Percentiles rank a stretch among this genome's conserved stretches.
phyloP scores from a whole-genome alignment of 2,113 vertebrate genomes.

The Oreotrochilus melanogaster region DNA sequence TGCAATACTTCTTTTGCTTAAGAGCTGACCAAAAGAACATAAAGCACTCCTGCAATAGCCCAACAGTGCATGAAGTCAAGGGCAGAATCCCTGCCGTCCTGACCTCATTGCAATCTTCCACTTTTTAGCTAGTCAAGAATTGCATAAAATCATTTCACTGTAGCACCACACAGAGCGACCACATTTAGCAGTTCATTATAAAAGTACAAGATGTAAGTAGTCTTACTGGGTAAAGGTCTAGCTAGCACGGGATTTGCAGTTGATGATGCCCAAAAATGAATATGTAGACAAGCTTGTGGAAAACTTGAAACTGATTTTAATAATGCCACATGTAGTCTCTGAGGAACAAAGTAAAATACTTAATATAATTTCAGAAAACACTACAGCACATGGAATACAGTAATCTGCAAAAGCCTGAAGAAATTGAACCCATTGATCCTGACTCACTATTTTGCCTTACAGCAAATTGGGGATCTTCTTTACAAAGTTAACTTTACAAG shows the following conservation, averaged over 20 bases:
- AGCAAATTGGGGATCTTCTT: not conserved
- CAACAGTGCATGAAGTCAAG: not conserved
- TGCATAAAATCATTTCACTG: not conserved
- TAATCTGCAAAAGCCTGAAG: not conserved
- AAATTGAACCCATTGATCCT: not conserved
- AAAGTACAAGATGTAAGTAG: not conserved
- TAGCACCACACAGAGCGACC: not conserved
- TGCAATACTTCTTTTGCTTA: not conserved
- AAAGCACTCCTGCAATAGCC: not conserved
- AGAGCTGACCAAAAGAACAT: not conserved
- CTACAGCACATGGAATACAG: not conserved
- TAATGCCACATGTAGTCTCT: not conserved
- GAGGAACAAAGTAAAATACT: not conserved
- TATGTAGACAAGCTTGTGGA: not conserved
- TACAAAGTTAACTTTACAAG: too few species aligned
- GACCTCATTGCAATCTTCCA: not conserved
- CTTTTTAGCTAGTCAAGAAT: not conserved
- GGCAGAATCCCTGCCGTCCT: not conserved
- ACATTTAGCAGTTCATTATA: not conserved
- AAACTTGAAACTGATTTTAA: not conserved
- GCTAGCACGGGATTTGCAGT: not conserved
- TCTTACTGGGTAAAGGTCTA: not conserved
- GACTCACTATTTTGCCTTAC: not conserved
- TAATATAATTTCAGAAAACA: not conserved
- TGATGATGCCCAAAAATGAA: not conserved